phyloP scores from a whole-genome alignment of 92 coral and sea anemone species.

The Epizoanthus rinbou region DNA sequence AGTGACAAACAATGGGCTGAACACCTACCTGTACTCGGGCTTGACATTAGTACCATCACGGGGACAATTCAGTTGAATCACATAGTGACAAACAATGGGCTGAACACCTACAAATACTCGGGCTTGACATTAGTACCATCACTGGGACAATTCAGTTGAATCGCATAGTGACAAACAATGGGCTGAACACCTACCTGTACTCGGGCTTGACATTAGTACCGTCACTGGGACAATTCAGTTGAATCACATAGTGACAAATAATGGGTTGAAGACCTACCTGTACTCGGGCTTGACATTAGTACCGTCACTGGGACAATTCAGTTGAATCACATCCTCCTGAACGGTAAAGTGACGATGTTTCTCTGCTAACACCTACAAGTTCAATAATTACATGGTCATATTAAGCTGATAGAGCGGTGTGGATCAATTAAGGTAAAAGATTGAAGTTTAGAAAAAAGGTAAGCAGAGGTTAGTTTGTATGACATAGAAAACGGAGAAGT shows the following conservation, averaged over 20 bases:
- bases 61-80: constrained; percentile 70
- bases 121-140: constrained; percentile 84
- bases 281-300: constrained; percentile 86
- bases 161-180: constrained; percentile 19
- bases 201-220: constrained; percentile 87
- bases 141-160: constrained; percentile 69
- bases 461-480: neutral
- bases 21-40: constrained; percentile 86
- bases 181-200: constrained; percentile 65
- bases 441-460: neutral
- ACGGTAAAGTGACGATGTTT: constrained; percentile 76
- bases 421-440: too few species aligned
- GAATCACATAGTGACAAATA: constrained; percentile 46
- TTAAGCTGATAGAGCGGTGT: neutral
- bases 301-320: constrained; percentile 74
- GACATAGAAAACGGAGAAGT: too few species aligned
- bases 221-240: constrained; percentile 67
- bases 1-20: neutral
- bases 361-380: constrained; percentile 75
- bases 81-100: neutral
- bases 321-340: constrained; percentile 77
- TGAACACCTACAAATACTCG: constrained; percentile 74
- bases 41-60: constrained; percentile 76
- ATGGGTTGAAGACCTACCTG: constrained; percentile 57
- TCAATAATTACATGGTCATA: neutral